Evolutionary conservation across 2,888 invertebrate genomes (phyloP).

Genomic region (Oligia fasciuncula): DNA sequence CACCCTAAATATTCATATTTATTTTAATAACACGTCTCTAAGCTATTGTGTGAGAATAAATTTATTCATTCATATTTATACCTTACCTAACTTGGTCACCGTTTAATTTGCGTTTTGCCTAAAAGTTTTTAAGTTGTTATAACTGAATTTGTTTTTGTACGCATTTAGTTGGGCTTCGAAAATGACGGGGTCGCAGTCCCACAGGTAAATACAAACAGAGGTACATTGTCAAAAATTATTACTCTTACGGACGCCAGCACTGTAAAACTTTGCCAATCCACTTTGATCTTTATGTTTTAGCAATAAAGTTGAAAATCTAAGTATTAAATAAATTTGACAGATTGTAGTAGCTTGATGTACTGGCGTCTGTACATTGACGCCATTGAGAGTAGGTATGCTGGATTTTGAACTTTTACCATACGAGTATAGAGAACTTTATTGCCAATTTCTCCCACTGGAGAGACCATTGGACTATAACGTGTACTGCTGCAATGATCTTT

Average conservation of each 20-base stretch:
- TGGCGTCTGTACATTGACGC: not conserved
- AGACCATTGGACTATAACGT: not conserved
- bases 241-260: no score
- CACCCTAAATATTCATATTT: constrained; percentile 1
- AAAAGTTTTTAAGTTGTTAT: constrained; percentile 48
- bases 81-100: constrained; percentile 37
- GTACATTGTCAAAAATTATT: not conserved
- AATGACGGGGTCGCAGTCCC: not conserved
- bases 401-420: not conserved
- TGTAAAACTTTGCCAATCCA: no score
- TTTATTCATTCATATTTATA: constrained; percentile 35
- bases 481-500: not conserved
- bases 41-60: constrained; percentile 15
- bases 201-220: not conserved
- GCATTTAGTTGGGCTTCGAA: constrained; percentile 32
- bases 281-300: no score
- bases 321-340: no score
- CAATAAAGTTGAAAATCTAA: no score
- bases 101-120: constrained; percentile 47
- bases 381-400: not conserved
- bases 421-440: not conserved
- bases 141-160: constrained; percentile 49
- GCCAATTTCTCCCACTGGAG: not conserved
- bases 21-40: not conserved
- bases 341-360: no score